Conservation (phyloP, 30 jellyfish, hydroid and myxozoan species). For the Clytia hemisphaerica region DNA sequence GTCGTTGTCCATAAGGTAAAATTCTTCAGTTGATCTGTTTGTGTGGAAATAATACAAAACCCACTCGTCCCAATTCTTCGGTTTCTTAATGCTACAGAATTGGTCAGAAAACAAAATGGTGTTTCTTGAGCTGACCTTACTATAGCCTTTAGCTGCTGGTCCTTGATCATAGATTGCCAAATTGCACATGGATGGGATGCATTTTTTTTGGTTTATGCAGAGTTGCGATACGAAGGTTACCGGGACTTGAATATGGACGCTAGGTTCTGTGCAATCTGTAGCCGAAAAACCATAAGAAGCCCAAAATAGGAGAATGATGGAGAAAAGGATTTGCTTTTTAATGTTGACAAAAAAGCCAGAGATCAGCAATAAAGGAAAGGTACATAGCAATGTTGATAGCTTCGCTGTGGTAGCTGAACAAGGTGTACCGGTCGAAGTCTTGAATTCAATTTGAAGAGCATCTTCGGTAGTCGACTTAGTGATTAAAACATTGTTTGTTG, state of each 20-base stretch:
- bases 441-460: too few species aligned
- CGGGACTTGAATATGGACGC: not conserved
- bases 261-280: not conserved
- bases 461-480: too few species aligned
- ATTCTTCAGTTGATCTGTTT: not conserved
- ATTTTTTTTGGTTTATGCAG: not conserved
- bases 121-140: not conserved
- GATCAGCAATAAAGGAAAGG: too few species aligned
- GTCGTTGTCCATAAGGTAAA: conserved; percentile 4
- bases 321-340: too few species aligned
- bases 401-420: too few species aligned
- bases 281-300: too few species aligned
- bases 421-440: too few species aligned
- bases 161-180: not conserved
- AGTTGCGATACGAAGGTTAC: not conserved
- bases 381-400: too few species aligned
- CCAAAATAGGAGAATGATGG: too few species aligned
- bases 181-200: conserved; percentile 7
- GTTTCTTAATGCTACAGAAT: conserved; percentile 4
- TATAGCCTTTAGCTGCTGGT: too few species aligned
- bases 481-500: too few species aligned
- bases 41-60: not conserved
- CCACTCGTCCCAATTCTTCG: conserved; percentile 10
- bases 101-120: not conserved
- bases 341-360: too few species aligned